Percentiles rank a stretch among this genome's conserved stretches.
Evolutionary conservation across 2,797 vertebrate genomes (phyloP).

Genomic region (Momotus momota): DNA sequence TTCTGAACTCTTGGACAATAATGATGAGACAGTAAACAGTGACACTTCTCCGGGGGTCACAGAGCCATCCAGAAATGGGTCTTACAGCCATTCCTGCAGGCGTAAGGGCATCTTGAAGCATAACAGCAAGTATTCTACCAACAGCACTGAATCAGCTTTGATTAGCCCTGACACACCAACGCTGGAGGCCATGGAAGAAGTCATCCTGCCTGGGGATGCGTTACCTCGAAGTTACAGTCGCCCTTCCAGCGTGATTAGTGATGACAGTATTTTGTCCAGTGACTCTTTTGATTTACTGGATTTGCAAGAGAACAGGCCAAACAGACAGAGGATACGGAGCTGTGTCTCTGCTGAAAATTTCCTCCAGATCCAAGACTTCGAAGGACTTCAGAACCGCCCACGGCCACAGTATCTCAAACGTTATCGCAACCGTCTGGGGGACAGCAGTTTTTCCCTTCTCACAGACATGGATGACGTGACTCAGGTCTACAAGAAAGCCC

Average conservation of each 20-base stretch:
- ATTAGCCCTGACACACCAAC: constrained; percentile 79
- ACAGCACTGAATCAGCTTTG: constrained; percentile 78
- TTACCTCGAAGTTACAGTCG: constrained; percentile 95
- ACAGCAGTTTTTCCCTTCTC: constrained; percentile 98
- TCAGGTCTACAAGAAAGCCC: constrained; percentile 99
- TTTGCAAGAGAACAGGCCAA: constrained; percentile 85
- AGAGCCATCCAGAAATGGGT: constrained; percentile 72
- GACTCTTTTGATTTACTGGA: constrained; percentile 90
- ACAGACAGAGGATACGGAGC: constrained; percentile 89
- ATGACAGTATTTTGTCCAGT: constrained; percentile 89
- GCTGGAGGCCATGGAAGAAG: constrained; percentile 78
- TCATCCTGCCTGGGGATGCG: constrained; percentile 75
- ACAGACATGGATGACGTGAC: constrained; percentile 99
- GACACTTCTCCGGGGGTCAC: constrained; percentile 79
- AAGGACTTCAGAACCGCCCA: constrained; percentile 89
- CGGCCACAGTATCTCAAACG: constrained; percentile 90
- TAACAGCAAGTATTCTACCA: constrained; percentile 93
- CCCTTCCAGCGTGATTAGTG: constrained; percentile 93
- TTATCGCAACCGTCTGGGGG: constrained; percentile 89
- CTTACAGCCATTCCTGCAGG: constrained; percentile 82
- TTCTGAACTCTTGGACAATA: constrained; percentile 88
- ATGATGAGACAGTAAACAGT: constrained; percentile 74
- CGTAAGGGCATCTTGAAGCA: constrained; percentile 97
- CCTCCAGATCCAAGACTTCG: constrained; percentile 94
- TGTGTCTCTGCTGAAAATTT: constrained; percentile 96